A percentile compares a stretch with the other conserved stretches of the same genome.
Evolutionary conservation across 1,140 invertebrate species (phyloP).

Genomic region (Cotesia chilonis): DNA sequence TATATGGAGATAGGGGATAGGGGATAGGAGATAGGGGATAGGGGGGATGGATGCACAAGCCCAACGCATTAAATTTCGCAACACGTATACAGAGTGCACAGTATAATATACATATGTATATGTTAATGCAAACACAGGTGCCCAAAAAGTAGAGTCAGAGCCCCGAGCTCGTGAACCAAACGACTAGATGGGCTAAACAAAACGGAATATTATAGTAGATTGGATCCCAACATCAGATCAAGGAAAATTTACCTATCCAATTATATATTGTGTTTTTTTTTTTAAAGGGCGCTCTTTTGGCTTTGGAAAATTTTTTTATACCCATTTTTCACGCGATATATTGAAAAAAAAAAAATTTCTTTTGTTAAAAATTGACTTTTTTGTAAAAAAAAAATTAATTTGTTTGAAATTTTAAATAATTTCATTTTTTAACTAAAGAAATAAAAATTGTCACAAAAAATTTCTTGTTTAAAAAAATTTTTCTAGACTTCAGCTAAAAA

Average conservation of each 20-base stretch:
- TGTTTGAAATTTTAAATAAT: too few species aligned
- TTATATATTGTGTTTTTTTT: background rate
- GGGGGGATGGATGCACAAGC: conserved; percentile 20
- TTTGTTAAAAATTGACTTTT: too few species aligned
- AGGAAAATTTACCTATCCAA: conserved; percentile 12
- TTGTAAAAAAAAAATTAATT: too few species aligned
- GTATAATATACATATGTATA: background rate
- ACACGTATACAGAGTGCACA: conserved; percentile 11
- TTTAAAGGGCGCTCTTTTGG: background rate
- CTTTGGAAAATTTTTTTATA: too few species aligned
- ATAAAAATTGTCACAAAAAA: too few species aligned
- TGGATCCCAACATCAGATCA: background rate
- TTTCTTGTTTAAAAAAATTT: too few species aligned
- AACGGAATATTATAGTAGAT: conserved; percentile 22
- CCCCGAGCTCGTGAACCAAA: conserved; percentile 13
- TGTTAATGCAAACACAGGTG: conserved; percentile 17
- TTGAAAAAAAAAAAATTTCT: too few species aligned
- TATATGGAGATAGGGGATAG: conserved; percentile 9
- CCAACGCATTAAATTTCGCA: conserved; percentile 31
- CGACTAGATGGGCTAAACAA: background rate
- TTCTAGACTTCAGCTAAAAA: too few species aligned
- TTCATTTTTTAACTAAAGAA: too few species aligned
- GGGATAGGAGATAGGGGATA: background rate
- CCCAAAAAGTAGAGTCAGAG: conserved; percentile 24
- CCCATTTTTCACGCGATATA: too few species aligned